Conservation (phyloP, 2,888 invertebrate species). For the Mylabris sibirica region DNA sequence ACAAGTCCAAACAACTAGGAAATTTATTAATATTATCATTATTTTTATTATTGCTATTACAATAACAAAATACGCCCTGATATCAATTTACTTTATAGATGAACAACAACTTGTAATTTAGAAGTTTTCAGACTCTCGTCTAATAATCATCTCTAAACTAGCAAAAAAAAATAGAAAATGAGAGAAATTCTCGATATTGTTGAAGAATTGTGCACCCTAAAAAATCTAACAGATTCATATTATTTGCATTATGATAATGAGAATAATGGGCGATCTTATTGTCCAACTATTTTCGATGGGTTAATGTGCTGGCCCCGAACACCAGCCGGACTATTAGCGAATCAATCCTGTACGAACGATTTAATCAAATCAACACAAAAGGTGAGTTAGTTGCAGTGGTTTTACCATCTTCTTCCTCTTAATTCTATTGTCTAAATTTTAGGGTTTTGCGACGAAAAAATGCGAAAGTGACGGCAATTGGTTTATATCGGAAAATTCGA, state of each 20-base stretch:
- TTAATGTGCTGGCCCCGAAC: conserved; percentile 65
- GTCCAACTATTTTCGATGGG: conserved; percentile 64
- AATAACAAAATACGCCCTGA: conserved; percentile 6
- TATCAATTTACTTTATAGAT: neutral
- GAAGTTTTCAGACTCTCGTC: neutral
- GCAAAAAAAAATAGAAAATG: neutral
- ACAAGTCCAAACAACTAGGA: neutral
- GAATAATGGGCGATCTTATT: conserved; percentile 42
- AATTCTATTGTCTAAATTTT: conserved; percentile 35
- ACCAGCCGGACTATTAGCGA: conserved; percentile 56
- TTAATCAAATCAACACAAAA: conserved; percentile 37
- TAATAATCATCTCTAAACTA: neutral
- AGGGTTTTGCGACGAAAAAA: conserved; percentile 61
- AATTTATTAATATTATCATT: neutral
- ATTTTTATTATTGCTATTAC: neutral
- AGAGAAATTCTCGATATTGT: neutral
- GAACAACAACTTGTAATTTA: neutral
- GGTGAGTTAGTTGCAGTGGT: conserved; percentile 36
- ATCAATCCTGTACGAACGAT: conserved; percentile 60
- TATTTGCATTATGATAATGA: neutral
- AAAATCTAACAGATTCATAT: neutral
- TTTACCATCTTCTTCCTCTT: conserved; percentile 5
- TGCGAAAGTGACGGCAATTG: conserved; percentile 64
- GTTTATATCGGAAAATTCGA: conserved; percentile 55
- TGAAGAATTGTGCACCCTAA: neutral